phyloP scores from a whole-genome alignment of 2,797 vertebrate genomes.

The Peromyscus aztecus region DNA sequence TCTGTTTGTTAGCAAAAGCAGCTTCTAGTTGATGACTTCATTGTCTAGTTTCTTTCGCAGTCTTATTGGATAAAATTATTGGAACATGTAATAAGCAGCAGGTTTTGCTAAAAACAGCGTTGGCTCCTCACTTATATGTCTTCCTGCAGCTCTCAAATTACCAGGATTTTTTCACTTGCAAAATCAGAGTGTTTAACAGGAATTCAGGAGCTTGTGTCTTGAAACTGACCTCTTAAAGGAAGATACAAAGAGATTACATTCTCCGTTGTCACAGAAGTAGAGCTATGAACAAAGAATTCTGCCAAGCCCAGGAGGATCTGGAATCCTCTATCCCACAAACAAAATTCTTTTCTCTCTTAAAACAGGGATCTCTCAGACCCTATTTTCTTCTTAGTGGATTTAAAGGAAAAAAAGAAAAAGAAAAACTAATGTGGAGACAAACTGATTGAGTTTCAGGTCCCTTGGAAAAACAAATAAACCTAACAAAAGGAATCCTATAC shows the following conservation, averaged over 20 bases:
- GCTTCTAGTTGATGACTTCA: background rate
- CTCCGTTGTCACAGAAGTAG: too few species aligned
- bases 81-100: too few species aligned
- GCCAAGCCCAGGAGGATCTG: background rate
- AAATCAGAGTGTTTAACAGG: background rate
- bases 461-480: background rate
- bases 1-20: background rate
- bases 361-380: background rate
- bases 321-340: background rate
- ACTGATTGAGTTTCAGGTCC: too few species aligned
- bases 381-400: background rate
- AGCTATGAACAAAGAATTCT: background rate
- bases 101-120: background rate
- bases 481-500: background rate
- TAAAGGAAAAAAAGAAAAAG: background rate
- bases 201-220: background rate
- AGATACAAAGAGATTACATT: background rate
- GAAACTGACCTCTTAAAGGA: background rate
- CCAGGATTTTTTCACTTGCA: background rate
- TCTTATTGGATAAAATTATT: background rate
- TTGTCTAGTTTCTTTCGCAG: background rate
- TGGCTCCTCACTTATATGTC: background rate
- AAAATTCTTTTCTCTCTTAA: background rate
- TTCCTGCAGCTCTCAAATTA: background rate
- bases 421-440: too few species aligned